Percentiles rank a stretch among this genome's conserved stretches.
phyloP scores from a whole-genome alignment of 2,113 vertebrate genomes.

The Zootoca vivipara region DNA sequence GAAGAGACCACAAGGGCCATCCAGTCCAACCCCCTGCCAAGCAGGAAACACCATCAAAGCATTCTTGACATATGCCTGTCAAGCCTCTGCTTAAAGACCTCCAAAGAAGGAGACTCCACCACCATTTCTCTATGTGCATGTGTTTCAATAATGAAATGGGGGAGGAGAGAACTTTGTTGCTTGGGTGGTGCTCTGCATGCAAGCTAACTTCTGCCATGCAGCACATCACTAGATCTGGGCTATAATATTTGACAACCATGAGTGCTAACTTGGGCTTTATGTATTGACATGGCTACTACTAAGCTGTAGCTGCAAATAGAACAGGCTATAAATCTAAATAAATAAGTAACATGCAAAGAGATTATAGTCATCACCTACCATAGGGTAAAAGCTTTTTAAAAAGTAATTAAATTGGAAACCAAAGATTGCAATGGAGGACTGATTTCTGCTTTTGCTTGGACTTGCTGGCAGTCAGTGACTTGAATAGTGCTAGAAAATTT shows the following conservation, averaged over 20 bases:
- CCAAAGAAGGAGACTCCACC: no score
- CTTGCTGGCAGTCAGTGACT: constrained; percentile 15
- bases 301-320: neutral
- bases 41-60: no score
- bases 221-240: neutral
- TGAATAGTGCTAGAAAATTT: constrained; percentile 8
- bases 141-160: no score
- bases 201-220: neutral
- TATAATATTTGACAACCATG: neutral
- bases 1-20: no score
- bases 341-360: neutral
- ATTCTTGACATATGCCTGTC: no score
- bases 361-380: neutral
- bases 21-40: no score
- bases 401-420: constrained; percentile 10
- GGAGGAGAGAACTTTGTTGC: neutral
- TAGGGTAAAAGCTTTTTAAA: neutral
- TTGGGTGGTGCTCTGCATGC: neutral
- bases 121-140: no score
- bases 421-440: neutral
- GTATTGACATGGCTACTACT: neutral
- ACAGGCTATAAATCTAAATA: constrained; percentile 3
- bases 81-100: no score
- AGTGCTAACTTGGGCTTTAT: neutral
- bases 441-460: neutral